Conservation (phyloP, 2,113 vertebrate species). For the Cyphomyrus discorhynchus region DNA sequence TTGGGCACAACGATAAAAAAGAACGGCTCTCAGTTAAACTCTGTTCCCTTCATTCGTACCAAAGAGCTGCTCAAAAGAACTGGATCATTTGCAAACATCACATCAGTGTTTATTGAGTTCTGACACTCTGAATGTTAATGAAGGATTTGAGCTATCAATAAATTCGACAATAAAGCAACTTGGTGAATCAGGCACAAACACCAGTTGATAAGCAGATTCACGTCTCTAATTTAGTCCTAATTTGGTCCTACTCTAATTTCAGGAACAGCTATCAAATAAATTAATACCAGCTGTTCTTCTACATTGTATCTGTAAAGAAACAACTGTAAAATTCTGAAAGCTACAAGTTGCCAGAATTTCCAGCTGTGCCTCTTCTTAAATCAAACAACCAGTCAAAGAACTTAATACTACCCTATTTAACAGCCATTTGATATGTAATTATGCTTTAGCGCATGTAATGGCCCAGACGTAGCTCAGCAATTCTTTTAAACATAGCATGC, state of each 20-base stretch:
- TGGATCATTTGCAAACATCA: neutral
- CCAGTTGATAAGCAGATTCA: neutral
- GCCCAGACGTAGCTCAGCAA: neutral
- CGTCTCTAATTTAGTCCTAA: neutral
- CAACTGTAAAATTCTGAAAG: neutral
- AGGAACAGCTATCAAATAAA: neutral
- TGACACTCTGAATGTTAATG: neutral
- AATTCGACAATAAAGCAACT: neutral
- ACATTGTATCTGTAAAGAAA: neutral
- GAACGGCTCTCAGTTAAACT: neutral
- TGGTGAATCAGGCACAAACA: neutral
- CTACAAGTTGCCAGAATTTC: neutral
- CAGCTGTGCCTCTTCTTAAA: neutral
- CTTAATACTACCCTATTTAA: neutral
- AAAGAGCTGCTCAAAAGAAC: neutral
- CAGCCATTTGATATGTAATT: neutral
- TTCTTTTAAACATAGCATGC: neutral
- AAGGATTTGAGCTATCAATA: neutral
- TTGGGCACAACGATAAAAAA: neutral
- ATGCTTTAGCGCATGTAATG: neutral
- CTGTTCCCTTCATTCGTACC: neutral
- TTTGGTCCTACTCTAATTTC: neutral
- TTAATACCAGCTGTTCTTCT: neutral
- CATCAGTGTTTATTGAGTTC: neutral
- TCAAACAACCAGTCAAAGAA: neutral